Conservation (phyloP, 2,113 vertebrate genomes). For the Urocitellus parryii region DNA sequence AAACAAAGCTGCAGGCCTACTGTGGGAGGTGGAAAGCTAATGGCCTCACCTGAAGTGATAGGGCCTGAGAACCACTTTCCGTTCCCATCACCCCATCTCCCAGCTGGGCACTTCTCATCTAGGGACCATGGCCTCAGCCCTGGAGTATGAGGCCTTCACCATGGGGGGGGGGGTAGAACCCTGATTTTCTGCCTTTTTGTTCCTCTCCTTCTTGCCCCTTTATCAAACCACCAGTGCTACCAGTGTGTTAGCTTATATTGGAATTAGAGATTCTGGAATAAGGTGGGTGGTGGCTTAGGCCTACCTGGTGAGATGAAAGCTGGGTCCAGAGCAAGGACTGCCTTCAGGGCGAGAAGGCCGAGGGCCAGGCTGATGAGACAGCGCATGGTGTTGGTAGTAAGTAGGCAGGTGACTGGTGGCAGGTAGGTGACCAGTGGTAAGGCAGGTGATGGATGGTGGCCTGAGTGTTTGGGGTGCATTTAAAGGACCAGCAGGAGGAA, state of each 20-base stretch:
- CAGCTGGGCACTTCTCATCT: neutral
- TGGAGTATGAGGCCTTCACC: accelerated
- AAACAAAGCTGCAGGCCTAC: neutral
- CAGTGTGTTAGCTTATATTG: conserved; percentile 56
- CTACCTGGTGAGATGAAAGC: conserved; percentile 80
- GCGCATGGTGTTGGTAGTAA: conserved; percentile 13
- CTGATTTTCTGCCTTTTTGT: neutral
- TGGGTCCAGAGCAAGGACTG: conserved; percentile 83
- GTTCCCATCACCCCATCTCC: neutral
- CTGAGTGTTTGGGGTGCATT: neutral
- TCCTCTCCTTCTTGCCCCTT: neutral
- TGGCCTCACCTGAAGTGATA: neutral
- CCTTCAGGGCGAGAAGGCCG: conserved; percentile 35
- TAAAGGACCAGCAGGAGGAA: conserved; percentile 1
- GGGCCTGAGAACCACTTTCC: neutral
- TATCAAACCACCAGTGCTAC: neutral
- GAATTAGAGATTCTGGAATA: conserved; percentile 66
- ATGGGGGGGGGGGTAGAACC: neutral
- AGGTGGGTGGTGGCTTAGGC: neutral
- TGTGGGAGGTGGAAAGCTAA: neutral
- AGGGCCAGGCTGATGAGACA: conserved; percentile 42
- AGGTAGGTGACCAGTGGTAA: neutral
- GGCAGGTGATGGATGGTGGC: neutral
- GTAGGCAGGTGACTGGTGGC: neutral
- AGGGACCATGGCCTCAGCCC: too few species aligned